phyloP scores from a whole-genome alignment of 53 echinoderm and acorn worm species.

The Antedon mediterranea region DNA sequence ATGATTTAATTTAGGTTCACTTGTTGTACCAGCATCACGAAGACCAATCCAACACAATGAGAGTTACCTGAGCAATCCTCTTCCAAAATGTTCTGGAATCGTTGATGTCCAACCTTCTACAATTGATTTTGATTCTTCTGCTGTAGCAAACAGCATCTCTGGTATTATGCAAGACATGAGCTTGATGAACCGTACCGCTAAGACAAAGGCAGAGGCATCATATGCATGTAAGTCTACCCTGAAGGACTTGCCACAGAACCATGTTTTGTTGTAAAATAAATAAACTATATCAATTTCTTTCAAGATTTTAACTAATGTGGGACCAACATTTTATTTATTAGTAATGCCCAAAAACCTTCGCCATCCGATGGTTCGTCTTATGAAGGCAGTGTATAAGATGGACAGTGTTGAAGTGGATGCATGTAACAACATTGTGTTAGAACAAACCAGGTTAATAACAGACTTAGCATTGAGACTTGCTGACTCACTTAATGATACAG shows the following conservation, averaged over 20 bases:
- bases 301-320: too few species aligned
- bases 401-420: conserved; percentile 20
- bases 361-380: conserved; percentile 54
- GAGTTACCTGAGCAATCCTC: conserved; percentile 33
- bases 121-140: background rate
- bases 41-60: background rate
- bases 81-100: conserved; percentile 16
- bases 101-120: background rate
- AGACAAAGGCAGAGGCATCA: background rate
- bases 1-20: background rate
- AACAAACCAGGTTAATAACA: conserved; percentile 18
- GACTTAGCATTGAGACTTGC: conserved; percentile 18
- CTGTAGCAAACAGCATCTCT: background rate
- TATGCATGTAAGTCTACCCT: background rate
- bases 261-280: too few species aligned
- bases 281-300: too few species aligned
- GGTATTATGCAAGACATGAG: background rate
- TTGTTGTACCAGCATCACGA: background rate
- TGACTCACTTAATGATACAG: conserved; percentile 1
- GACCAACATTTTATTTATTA: background rate
- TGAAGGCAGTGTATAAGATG: conserved; percentile 43
- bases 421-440: conserved; percentile 14
- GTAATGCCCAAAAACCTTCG: conserved; percentile 33
- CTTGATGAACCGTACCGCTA: background rate
- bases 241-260: background rate